A percentile compares a stretch with the other conserved stretches of the same genome.
Evolutionary conservation across 2,113 vertebrate species (phyloP).

Genomic region (Reinhardtius hippoglossoides): DNA sequence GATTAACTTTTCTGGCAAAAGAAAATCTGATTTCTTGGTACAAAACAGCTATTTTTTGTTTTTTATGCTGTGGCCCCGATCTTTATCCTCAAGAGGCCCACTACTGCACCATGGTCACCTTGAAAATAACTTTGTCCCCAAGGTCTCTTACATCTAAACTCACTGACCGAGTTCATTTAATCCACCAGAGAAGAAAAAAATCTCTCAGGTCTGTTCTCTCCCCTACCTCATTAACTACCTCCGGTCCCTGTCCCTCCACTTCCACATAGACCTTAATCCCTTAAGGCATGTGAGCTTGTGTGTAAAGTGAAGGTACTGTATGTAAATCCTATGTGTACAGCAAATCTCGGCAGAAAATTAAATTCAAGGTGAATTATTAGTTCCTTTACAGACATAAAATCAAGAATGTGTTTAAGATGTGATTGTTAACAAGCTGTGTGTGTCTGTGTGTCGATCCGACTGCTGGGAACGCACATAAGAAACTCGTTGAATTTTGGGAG

Average conservation of each 20-base stretch:
- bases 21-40: background rate
- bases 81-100: conserved; percentile 11
- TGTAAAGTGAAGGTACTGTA: background rate
- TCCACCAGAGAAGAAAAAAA: background rate
- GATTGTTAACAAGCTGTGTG: background rate
- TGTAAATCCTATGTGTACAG: too few species aligned
- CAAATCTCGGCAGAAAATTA: too few species aligned
- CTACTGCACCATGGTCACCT: conserved; percentile 7
- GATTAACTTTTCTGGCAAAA: too few species aligned
- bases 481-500: too few species aligned
- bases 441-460: background rate
- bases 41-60: background rate
- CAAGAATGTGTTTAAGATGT: too few species aligned
- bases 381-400: too few species aligned
- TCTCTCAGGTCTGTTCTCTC: too few species aligned
- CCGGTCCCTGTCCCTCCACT: background rate
- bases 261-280: conserved; percentile 15
- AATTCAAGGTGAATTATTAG: too few species aligned
- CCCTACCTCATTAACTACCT: too few species aligned
- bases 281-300: conserved; percentile 2
- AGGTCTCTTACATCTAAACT: background rate
- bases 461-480: background rate
- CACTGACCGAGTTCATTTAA: conserved; percentile 10
- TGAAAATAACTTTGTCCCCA: conserved; percentile 6
- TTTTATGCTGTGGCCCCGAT: background rate